Evolutionary conservation across 2,888 invertebrate genomes (phyloP).

Genomic region (Agrenia bidenticulata): DNA sequence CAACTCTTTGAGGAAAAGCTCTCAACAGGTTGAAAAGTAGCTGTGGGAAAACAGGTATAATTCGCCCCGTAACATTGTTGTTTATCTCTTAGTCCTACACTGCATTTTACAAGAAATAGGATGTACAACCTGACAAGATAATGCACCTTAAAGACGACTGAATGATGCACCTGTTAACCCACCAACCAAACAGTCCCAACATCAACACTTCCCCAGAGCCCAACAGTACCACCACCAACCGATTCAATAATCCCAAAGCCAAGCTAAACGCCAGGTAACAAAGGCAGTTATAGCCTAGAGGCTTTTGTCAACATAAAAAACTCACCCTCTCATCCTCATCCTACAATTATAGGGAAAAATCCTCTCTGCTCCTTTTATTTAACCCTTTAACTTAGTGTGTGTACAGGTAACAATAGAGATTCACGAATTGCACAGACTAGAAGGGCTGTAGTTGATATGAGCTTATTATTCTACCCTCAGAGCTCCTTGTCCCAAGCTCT

Average conservation of each 20-base stretch:
- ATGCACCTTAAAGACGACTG: background rate
- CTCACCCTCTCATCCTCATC: conserved; percentile 16
- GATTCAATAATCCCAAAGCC: background rate
- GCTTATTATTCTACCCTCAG: too few species aligned
- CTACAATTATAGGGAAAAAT: conserved; percentile 2
- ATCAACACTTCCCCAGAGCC: background rate
- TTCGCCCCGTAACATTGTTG: conserved; percentile 5
- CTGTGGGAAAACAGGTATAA: background rate
- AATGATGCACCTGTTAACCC: conserved; percentile 19
- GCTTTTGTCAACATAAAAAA: conserved; percentile 2
- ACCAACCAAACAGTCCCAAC: background rate
- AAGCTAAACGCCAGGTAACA: background rate
- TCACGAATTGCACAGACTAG: too few species aligned
- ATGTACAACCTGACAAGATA: conserved; percentile 15
- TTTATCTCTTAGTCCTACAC: conserved; percentile 5
- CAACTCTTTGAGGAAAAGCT: too few species aligned
- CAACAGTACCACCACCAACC: conserved; percentile 3
- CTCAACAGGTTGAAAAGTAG: background rate
- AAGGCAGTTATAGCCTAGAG: conserved; percentile 17
- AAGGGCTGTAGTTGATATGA: too few species aligned
- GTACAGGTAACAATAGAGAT: too few species aligned
- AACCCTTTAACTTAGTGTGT: background rate
- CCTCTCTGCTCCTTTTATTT: background rate
- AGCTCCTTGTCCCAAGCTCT: too few species aligned
- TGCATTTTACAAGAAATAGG: conserved; percentile 12